These are phyloP conservation scores for Formicarius rufipectus DNA, from an alignment of 2,113 vertebrate genomes.

Conservation along the genomic window DNA sequence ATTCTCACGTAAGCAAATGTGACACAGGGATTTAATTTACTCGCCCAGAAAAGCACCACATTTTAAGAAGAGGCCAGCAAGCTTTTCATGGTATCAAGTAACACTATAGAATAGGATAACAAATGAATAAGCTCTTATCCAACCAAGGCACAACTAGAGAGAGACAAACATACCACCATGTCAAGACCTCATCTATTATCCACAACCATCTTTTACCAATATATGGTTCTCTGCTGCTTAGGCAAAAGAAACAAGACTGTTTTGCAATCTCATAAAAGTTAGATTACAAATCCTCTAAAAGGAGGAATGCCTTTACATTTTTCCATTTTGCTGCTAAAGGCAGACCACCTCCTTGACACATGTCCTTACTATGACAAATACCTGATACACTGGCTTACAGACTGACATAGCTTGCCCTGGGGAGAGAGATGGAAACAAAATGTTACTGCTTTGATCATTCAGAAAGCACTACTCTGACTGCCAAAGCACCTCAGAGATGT, in stretches of 20 bases:
- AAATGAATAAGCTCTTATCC: not conserved
- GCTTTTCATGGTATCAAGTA: not conserved
- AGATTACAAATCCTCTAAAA: not conserved
- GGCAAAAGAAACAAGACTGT: not conserved
- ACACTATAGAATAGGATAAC: not conserved
- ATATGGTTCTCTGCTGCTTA: not conserved
- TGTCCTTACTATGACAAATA: not conserved
- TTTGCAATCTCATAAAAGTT: not conserved
- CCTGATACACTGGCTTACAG: not conserved
- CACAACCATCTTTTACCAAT: not conserved
- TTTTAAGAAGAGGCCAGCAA: not conserved
- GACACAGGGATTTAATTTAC: not conserved
- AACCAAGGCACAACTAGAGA: not conserved
- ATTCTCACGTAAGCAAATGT: not conserved
- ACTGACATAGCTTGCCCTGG: not conserved
- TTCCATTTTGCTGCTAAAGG: not conserved
- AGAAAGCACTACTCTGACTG: not conserved
- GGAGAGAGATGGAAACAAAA: not conserved
- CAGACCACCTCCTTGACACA: not conserved
- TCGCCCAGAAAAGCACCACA: not conserved
- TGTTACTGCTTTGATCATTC: not conserved
- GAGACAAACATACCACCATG: rapidly evolving
- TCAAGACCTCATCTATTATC: not conserved
- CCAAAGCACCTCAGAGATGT: not conserved
- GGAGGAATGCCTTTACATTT: not conserved